Evolutionary conservation across 2,113 vertebrate genomes (phyloP).

Genomic region (Centropus bengalensis): DNA sequence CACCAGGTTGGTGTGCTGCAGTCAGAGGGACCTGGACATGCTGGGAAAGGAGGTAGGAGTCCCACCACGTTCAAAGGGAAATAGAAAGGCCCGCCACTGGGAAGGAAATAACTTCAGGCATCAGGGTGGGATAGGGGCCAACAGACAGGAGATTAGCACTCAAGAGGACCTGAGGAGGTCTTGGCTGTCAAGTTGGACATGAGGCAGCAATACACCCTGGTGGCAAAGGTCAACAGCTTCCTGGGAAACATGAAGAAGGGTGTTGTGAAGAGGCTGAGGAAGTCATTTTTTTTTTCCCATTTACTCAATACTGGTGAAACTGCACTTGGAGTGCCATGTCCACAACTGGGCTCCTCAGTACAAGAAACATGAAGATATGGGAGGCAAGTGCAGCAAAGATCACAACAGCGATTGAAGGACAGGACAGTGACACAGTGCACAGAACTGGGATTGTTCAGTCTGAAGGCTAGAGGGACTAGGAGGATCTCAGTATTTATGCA

Average conservation of each 20-base stretch:
- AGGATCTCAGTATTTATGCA: not conserved
- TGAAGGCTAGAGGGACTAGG: not conserved
- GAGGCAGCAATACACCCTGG: not conserved
- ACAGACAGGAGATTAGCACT: not conserved
- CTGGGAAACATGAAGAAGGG: not conserved
- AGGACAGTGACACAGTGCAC: no score
- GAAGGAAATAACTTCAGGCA: not conserved
- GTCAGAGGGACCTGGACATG: not conserved
- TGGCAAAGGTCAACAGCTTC: not conserved
- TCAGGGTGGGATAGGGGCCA: not conserved
- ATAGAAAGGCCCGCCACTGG: not conserved
- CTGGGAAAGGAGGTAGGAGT: not conserved
- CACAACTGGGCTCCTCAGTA: not conserved
- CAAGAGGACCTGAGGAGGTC: no score
- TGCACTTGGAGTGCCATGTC: not conserved
- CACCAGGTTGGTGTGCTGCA: not conserved
- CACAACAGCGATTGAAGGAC: fast-evolving
- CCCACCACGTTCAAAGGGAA: not conserved
- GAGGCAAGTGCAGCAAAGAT: not conserved
- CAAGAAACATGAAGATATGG: not conserved
- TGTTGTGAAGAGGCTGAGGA: fast-evolving
- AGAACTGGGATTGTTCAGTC: not conserved
- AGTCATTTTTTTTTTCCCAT: not conserved
- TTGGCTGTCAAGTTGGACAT: fast-evolving
- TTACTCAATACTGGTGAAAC: not conserved